Evolutionary conservation across 2,888 invertebrate species (phyloP).

Genomic region (Sacculina carcini): DNA sequence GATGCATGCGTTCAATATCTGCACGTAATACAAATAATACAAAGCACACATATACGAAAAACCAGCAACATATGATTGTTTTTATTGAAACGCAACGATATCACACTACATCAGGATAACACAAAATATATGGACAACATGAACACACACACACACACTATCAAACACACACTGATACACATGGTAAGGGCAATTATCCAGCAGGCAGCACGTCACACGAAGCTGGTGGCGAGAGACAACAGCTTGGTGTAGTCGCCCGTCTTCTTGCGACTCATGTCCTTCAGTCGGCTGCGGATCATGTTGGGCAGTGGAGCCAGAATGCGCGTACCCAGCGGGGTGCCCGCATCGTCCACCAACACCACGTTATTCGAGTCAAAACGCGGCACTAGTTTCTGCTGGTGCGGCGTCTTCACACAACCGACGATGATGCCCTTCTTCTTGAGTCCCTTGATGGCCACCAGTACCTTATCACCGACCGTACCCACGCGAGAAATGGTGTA

Average conservation of each 20-base stretch:
- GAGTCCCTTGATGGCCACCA: slow-evolving; percentile 80
- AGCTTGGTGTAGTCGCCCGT: slow-evolving; percentile 78
- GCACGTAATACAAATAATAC: too few relatives aligned
- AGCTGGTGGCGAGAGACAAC: slow-evolving; percentile 61
- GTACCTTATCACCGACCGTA: slow-evolving; percentile 49
- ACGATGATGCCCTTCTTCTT: slow-evolving; percentile 79
- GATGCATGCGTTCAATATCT: too few relatives aligned
- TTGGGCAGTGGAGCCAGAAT: slow-evolving; percentile 88
- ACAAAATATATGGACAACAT: too few relatives aligned
- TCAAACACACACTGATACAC: neutral
- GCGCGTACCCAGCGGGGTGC: slow-evolving; percentile 76
- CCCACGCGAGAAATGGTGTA: slow-evolving; percentile 50
- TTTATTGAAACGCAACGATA: too few relatives aligned
- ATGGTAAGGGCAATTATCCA: too few relatives aligned
- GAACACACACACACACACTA: neutral
- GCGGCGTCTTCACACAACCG: slow-evolving; percentile 42
- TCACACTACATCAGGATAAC: too few relatives aligned
- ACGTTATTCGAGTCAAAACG: slow-evolving; percentile 86
- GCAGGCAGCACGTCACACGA: slow-evolving; percentile 31
- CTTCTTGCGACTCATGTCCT: slow-evolving; percentile 48
- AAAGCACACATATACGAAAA: too few relatives aligned
- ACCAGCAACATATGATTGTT: too few relatives aligned
- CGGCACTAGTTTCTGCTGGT: slow-evolving; percentile 51
- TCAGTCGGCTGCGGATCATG: slow-evolving; percentile 51
- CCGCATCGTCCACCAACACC: slow-evolving; percentile 80